These are phyloP conservation scores for Petaurus breviceps DNA, from an alignment of 2,113 vertebrate species.

Conservation along the genomic window DNA sequence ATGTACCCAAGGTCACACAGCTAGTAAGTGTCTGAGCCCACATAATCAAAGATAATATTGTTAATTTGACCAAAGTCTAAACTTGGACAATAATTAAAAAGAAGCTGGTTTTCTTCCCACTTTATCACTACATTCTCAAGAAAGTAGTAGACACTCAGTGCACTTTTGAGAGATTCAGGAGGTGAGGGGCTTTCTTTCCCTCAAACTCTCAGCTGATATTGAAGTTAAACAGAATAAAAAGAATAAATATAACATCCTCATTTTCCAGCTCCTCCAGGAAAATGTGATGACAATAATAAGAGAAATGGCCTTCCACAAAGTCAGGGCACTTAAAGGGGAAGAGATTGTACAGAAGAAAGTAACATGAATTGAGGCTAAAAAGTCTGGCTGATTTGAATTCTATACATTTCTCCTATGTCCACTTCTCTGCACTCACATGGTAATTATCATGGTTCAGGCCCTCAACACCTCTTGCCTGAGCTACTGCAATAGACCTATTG, in stretches of 20 bases:
- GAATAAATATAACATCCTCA: conserved; percentile 10
- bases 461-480: background rate
- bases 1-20: too few species aligned
- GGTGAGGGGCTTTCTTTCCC: background rate
- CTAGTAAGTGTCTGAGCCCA: too few species aligned
- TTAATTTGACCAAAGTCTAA: background rate
- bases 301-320: background rate
- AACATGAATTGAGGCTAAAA: background rate
- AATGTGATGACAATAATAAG: background rate
- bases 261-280: conserved; percentile 24
- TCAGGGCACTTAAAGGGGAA: background rate
- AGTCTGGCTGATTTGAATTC: background rate
- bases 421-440: background rate
- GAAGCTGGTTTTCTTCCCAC: too few species aligned
- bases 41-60: background rate
- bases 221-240: conserved; percentile 32
- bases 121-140: conserved; percentile 10
- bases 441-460: background rate
- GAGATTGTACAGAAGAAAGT: background rate
- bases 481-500: background rate
- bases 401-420: background rate
- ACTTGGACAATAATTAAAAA: too few species aligned
- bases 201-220: conserved; percentile 29
- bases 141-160: conserved; percentile 16
- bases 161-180: conserved; percentile 41